phyloP scores from a whole-genome alignment of 1,140 invertebrate genomes.

The Microplitis mediator region DNA sequence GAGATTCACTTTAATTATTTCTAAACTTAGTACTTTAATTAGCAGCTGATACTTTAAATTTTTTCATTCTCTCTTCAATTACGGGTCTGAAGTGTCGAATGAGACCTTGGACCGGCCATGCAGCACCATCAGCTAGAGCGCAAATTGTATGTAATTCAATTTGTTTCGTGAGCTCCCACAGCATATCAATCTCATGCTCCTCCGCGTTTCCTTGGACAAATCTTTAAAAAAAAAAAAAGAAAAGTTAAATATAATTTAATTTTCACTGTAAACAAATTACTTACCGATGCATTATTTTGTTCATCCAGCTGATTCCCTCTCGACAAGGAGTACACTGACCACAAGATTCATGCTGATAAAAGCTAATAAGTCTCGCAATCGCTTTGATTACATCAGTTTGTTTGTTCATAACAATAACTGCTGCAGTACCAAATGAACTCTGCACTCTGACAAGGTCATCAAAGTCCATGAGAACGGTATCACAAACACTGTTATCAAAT shows the following conservation, averaged over 20 bases:
- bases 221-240: constrained; percentile 54
- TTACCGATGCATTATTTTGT: constrained; percentile 85
- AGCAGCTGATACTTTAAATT: constrained; percentile 53
- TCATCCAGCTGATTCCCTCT: constrained; percentile 98
- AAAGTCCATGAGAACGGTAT: constrained; percentile 97
- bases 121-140: constrained; percentile 97
- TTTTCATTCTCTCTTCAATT: constrained; percentile 81
- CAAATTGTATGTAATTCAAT: constrained; percentile 99
- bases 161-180: constrained; percentile 99
- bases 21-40: constrained; percentile 17
- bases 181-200: constrained; percentile 96
- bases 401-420: constrained; percentile 99
- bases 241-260: neutral
- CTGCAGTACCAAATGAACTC: constrained; percentile 96
- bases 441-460: constrained; percentile 93
- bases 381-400: constrained; percentile 97
- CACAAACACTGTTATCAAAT: constrained; percentile 79
- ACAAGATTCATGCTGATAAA: constrained; percentile 99
- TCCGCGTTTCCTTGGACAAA: constrained; percentile 94
- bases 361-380: constrained; percentile 93
- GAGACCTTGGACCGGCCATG: constrained; percentile 98
- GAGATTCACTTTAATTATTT: too few relatives aligned
- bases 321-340: constrained; percentile 99
- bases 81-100: constrained; percentile 97
- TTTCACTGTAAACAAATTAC: too few relatives aligned